Evolutionary conservation across 2,888 invertebrate genomes (phyloP), one percentile per base, ranked within the genome.

Genomic region (Erebia palarica): DNA sequence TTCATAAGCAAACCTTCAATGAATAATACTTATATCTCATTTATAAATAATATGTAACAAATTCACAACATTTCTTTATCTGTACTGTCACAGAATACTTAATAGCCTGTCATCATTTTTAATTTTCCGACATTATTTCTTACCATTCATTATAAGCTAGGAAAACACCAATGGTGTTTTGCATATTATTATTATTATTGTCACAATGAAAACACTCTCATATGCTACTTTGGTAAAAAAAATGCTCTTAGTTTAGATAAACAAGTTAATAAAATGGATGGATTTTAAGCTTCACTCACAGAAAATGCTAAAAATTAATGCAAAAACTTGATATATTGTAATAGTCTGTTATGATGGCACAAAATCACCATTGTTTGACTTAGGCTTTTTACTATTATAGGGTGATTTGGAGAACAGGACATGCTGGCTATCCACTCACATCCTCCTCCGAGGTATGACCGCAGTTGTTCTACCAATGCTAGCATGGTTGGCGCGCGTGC

Each of bases 391-490:
- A 51, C 42, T 2, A 61, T 49, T 72, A 57, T 57, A 65, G 64
- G 68, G 66, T 67, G 69, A 69, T 68, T 72, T 74, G 70, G 67
- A 75, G 75, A 78, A 81, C 79, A 76, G 75, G 70, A 76, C 78
- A 78, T 77, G 77, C 76, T 75, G 75, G 73, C 76, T 76, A 84
- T 82, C 78, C 88, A 92, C 92, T 93, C 91, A 93, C 92, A 91
- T 90, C 92, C 92, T 86, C 92, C 92, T 87, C 88, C 89, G 86
- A 93, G 92, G 89, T 93, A 93, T 79, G 87, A 88, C 86, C 92
- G 91, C 78, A 93, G 92, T 85, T 92, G 92, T 86, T 92, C 92
- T 86, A 93, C 92, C 91, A 93, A 89, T 87, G 92, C 92, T 92
- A 93, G 90, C 92, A 93, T 93, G 88, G 87, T 85, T 89, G 91